Evolutionary conservation across 2,113 vertebrate genomes (phyloP).

Genomic region (Cettia cetti): DNA sequence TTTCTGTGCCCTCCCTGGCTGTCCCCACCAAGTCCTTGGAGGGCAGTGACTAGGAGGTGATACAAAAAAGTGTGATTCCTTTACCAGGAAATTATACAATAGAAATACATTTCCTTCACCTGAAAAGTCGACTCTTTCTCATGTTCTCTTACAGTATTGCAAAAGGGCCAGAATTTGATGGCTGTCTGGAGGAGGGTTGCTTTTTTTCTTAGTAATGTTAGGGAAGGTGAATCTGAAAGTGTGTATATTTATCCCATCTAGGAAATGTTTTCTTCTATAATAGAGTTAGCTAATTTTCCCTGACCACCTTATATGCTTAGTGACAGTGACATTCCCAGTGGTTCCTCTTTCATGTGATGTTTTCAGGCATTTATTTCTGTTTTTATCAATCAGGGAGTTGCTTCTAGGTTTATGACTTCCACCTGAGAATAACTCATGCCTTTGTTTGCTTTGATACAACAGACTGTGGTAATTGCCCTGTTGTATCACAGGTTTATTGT

Average conservation of each 20-base stretch:
- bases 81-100: not conserved
- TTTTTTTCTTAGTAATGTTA: not conserved
- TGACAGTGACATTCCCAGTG: constrained; percentile 12
- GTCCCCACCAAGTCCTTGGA: not conserved
- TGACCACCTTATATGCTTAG: not conserved
- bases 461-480: not conserved
- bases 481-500: not conserved
- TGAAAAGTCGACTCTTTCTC: not conserved
- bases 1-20: not conserved
- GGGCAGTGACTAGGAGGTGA: not conserved
- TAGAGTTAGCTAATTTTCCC: not conserved
- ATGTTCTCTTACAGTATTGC: not conserved
- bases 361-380: constrained; percentile 40
- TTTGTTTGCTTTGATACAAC: not conserved
- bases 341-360: constrained; percentile 28
- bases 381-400: constrained; percentile 14
- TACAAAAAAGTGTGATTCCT: not conserved
- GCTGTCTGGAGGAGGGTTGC: not conserved
- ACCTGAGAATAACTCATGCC: constrained; percentile 31
- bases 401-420: constrained; percentile 48
- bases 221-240: not conserved
- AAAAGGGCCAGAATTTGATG: not conserved
- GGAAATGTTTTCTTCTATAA: not conserved
- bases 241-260: not conserved
- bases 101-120: not conserved